These are phyloP conservation scores for Drosophila ficusphila DNA, from an alignment of 1,140 invertebrate species.

Conservation along the genomic window DNA sequence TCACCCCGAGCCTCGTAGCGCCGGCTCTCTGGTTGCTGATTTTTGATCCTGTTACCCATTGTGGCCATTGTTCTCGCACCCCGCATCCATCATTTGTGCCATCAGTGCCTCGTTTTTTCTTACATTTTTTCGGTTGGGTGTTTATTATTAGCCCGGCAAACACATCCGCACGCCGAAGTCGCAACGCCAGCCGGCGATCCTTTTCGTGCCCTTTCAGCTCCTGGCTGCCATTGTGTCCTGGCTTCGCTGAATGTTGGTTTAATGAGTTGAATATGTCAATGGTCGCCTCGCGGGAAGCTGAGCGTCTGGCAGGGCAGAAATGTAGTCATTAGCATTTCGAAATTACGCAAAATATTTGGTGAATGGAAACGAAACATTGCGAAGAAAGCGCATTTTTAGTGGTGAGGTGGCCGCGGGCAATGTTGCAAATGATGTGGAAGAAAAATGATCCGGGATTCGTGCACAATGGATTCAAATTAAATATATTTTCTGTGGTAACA, in stretches of 20 bases:
- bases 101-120: conserved; percentile 17
- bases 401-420: conserved; percentile 7
- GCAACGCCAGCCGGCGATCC: conserved; percentile 32
- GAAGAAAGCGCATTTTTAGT: conserved; percentile 22
- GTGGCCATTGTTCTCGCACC: conserved; percentile 73
- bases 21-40: conserved; percentile 64
- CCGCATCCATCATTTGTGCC: conserved; percentile 58
- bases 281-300: conserved; percentile 22
- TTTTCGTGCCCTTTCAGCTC: conserved; percentile 29
- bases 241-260: conserved; percentile 54
- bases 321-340: conserved; percentile 64
- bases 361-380: conserved; percentile 15
- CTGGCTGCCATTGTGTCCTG: conserved; percentile 37
- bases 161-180: conserved; percentile 58
- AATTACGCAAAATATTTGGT: conserved; percentile 62
- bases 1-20: conserved; percentile 14
- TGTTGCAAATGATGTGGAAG: conserved; percentile 2
- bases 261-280: conserved; percentile 80
- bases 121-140: conserved; percentile 46
- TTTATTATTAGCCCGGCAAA: conserved; percentile 80
- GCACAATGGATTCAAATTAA: background rate
- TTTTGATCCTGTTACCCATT: conserved; percentile 78
- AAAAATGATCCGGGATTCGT: background rate
- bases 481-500: too few relatives aligned
- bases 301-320: conserved; percentile 32